Evolutionary conservation across 2,113 vertebrate genomes (phyloP).

Genomic region (Solea solea): DNA sequence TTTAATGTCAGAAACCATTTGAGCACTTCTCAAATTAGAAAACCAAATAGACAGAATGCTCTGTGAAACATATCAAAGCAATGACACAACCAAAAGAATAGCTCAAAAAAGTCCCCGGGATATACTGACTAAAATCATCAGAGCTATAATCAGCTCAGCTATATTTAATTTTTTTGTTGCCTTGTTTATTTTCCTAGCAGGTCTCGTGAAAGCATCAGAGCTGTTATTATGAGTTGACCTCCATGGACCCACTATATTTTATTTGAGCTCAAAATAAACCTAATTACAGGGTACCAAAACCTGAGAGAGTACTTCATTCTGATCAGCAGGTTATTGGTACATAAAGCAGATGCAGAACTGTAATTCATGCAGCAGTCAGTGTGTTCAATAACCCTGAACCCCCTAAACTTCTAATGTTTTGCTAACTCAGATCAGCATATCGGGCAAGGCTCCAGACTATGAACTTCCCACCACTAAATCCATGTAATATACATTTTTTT

Average conservation of each 20-base stretch:
- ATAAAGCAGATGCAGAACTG: constrained; percentile 17
- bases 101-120: background rate
- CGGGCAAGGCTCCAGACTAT: background rate
- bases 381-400: background rate
- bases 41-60: background rate
- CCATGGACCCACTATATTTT: constrained; percentile 2
- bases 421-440: constrained; percentile 5
- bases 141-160: constrained; percentile 14
- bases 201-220: constrained; percentile 30
- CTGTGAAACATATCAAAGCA: background rate
- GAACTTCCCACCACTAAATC: constrained; percentile 21
- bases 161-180: constrained; percentile 34
- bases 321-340: constrained; percentile 12
- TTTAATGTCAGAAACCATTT: too few relatives aligned
- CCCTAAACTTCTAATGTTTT: constrained; percentile 5
- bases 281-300: constrained; percentile 17
- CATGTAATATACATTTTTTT: constrained; percentile 11
- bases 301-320: constrained; percentile 22
- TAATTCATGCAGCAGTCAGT: constrained; percentile 3
- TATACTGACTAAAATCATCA: background rate
- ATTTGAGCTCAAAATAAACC: constrained; percentile 45
- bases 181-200: constrained; percentile 35
- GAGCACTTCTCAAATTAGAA: background rate
- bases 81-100: background rate
- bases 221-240: constrained; percentile 42